phyloP scores from a whole-genome alignment of 1,140 invertebrate genomes.

The Pachypeltis micranthus region DNA sequence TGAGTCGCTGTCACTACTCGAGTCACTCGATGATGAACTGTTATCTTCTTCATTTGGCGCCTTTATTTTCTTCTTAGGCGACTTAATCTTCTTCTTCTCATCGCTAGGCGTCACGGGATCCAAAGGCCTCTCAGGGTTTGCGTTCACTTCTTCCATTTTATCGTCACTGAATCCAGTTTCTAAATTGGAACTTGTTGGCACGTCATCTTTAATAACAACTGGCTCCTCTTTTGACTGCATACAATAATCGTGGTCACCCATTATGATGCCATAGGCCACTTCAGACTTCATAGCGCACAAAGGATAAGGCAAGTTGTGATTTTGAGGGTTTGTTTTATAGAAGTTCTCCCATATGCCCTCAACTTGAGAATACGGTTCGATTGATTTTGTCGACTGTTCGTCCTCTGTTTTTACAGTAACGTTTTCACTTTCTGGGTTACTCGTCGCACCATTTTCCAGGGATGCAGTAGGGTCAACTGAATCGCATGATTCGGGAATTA shows the following conservation, averaged over 20 bases:
- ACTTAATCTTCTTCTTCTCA: constrained; percentile 33
- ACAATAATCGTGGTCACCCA: constrained; percentile 51
- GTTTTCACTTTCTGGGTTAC: background rate
- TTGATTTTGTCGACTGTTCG: background rate
- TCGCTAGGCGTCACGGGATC: background rate
- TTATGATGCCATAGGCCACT: constrained; percentile 23
- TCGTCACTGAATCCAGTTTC: constrained; percentile 11
- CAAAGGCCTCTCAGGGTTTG: constrained; percentile 11
- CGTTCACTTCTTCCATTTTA: constrained; percentile 17
- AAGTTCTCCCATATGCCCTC: constrained; percentile 75
- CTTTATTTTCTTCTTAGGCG: constrained; percentile 36
- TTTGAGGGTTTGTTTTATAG: constrained; percentile 33
- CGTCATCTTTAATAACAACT: constrained; percentile 18
- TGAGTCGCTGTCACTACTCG: constrained; percentile 59
- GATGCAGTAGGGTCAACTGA: background rate
- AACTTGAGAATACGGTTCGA: constrained; percentile 38
- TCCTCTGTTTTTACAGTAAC: background rate
- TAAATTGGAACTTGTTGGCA: constrained; percentile 15
- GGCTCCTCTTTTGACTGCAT: constrained; percentile 11
- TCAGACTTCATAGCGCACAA: constrained; percentile 23
- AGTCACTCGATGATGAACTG: constrained; percentile 50
- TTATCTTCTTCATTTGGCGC: constrained; percentile 23
- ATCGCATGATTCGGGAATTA: background rate
- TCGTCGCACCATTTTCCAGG: background rate
- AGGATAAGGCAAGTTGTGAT: constrained; percentile 21